Evolutionary conservation across 2,797 vertebrate species (phyloP), one percentile per base, ranked within the genome.

Genomic region (Onychomys leucogaster): DNA sequence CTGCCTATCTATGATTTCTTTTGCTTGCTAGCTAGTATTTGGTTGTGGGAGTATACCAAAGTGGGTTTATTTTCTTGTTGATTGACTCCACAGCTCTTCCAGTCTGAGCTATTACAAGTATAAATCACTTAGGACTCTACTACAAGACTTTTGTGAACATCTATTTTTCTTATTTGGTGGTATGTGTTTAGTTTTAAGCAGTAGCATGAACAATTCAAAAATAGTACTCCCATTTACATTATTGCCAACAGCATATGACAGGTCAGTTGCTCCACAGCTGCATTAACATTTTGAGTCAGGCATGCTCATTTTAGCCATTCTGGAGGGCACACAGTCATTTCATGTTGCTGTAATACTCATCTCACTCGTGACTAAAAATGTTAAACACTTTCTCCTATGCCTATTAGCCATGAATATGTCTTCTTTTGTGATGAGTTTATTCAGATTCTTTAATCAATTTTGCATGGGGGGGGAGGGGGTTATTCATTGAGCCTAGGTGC

Each of bases 161-260:
- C 41, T 59, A 25, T 89, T 95, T 91, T 92, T 71, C 37, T 86
- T 86, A 89, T 59, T 65, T 93, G 55, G 1, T n/a, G 37, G 25
- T 57, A 4, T 14, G 41, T 63, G 9, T 57, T 93, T 88, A 76
- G 25, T 95, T 91, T 59, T 21, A 82, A 90, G 55, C 73, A n/a
- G 19, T 29, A 82, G 19, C 6, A 32, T n/a, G 59, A 81, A 57
- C 37, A 46, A 76, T 89, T 89, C 78, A 32, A 78, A 91, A 81
- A 88, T 63, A 57, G 59, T 29, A 2, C 1, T 78, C 34, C 55
- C 7, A 57, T 81, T 69, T 67, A 17, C 34, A 57, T 57, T 32
- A 25, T 29, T 34, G 37, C 37, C 76, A 73, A 67, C 4, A 52
- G 81, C 29, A 59, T 59, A 27, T 41, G 76, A 87, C 43, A 88